phyloP scores from a whole-genome alignment of 2,113 vertebrate species.

The Manacus vitellinus region DNA sequence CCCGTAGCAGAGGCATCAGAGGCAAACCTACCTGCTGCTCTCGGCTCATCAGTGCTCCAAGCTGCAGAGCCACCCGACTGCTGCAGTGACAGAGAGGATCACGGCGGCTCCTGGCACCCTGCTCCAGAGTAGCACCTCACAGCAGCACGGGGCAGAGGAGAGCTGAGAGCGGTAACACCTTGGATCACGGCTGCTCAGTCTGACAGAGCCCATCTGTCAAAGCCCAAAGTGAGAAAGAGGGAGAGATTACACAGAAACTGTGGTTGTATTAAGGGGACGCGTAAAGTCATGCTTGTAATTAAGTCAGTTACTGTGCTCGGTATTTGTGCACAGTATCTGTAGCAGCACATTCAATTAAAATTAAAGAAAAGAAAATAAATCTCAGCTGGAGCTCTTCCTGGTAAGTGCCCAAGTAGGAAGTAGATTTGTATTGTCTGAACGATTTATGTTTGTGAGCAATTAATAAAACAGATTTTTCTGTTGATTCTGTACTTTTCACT shows the following conservation, averaged over 20 bases:
- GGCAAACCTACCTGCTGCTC: background rate
- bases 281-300: background rate
- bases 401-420: slow-evolving; percentile 26
- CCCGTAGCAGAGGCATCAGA: background rate
- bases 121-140: background rate
- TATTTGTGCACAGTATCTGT: background rate
- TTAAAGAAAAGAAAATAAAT: slow-evolving; percentile 48
- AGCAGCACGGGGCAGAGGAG: background rate
- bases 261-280: background rate
- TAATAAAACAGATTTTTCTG: slow-evolving; percentile 35
- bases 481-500: slow-evolving; percentile 31
- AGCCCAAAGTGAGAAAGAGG: background rate
- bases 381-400: slow-evolving; percentile 4
- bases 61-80: background rate
- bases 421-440: background rate
- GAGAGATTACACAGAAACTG: background rate
- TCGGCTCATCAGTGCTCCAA: background rate
- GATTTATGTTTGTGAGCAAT: slow-evolving; percentile 19
- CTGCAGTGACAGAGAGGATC: accelerated
- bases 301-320: background rate
- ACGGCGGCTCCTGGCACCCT: background rate
- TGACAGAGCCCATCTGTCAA: slow-evolving; percentile 24
- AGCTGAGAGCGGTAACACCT: background rate
- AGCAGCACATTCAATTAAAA: slow-evolving; percentile 31
- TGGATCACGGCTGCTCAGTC: background rate